Percentiles rank a stretch among this genome's conserved stretches.
Evolutionary conservation across 2,888 invertebrate species (phyloP).

Genomic region (Torymus tubicola): DNA sequence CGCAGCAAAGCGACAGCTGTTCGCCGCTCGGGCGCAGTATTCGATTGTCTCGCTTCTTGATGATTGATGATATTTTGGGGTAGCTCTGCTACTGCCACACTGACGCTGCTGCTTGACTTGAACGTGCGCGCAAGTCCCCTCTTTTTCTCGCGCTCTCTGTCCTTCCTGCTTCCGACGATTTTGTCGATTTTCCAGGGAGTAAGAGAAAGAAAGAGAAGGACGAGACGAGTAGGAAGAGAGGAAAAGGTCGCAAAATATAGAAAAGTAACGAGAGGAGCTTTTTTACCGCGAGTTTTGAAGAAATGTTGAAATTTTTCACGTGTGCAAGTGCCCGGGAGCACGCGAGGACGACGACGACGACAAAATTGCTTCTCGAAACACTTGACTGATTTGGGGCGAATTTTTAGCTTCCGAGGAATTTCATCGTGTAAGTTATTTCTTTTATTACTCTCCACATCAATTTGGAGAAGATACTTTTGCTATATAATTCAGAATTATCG

Average conservation of each 20-base stretch:
- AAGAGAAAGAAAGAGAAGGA: too few relatives aligned
- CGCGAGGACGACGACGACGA: neutral
- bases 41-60: slow-evolving; percentile 79
- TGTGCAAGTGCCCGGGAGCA: neutral
- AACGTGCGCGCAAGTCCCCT: slow-evolving; percentile 12
- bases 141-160: slow-evolving; percentile 26
- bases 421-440: neutral
- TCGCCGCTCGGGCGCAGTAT: slow-evolving; percentile 76
- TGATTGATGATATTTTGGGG: slow-evolving; percentile 81
- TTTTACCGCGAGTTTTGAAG: slow-evolving; percentile 22
- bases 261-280: slow-evolving; percentile 40
- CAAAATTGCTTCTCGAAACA: slow-evolving; percentile 39
- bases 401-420: slow-evolving; percentile 19
- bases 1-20: slow-evolving; percentile 79
- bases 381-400: slow-evolving; percentile 30
- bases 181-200: slow-evolving; percentile 40
- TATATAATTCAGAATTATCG: neutral
- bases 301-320: slow-evolving; percentile 47
- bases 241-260: slow-evolving; percentile 35
- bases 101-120: slow-evolving; percentile 71
- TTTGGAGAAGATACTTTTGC: neutral
- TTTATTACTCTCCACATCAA: slow-evolving; percentile 15
- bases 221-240: neutral
- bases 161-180: slow-evolving; percentile 50
- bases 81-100: slow-evolving; percentile 36